Percentiles rank a stretch among this genome's conserved stretches.
Evolutionary conservation across 2,888 invertebrate species (phyloP).

Genomic region (Aromia moschata): DNA sequence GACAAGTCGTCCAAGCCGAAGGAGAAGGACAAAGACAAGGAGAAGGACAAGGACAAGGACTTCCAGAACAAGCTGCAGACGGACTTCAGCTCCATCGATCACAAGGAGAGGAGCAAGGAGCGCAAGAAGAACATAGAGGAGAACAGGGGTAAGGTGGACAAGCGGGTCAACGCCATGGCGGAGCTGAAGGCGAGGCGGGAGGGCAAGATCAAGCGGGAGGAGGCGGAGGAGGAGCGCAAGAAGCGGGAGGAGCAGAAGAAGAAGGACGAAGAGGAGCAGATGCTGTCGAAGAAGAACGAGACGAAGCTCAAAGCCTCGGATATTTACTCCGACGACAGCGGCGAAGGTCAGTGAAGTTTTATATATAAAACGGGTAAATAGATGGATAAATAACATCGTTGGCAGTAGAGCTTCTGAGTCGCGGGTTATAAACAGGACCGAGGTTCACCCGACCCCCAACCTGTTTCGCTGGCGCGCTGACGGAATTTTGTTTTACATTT

Average conservation of each 20-base stretch:
- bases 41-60: constrained; percentile 79
- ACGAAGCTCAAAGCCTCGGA: constrained; percentile 92
- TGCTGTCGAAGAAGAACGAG: constrained; percentile 70
- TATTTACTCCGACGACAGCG: constrained; percentile 90
- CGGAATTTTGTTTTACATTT: no score
- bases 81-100: constrained; percentile 68
- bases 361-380: no score
- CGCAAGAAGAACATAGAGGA: constrained; percentile 91
- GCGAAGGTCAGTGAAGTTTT: constrained; percentile 67
- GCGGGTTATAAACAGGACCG: no score
- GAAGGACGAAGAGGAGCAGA: constrained; percentile 65
- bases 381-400: no score
- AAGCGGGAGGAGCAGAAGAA: constrained; percentile 69
- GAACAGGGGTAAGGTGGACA: constrained; percentile 78
- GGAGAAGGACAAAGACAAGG: constrained; percentile 78
- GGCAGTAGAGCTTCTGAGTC: no score
- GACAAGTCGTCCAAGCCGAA: constrained; percentile 73
- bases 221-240: constrained; percentile 71
- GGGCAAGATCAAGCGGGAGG: constrained; percentile 75
- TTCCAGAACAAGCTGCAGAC: constrained; percentile 61
- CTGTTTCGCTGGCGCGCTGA: no score
- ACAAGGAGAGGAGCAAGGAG: constrained; percentile 83
- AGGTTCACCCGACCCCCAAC: no score
- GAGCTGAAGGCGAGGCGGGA: constrained; percentile 89
- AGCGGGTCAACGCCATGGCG: constrained; percentile 87